Conservation (phyloP, 2,888 invertebrate genomes). For the Zaprionus bogoriensis region DNA sequence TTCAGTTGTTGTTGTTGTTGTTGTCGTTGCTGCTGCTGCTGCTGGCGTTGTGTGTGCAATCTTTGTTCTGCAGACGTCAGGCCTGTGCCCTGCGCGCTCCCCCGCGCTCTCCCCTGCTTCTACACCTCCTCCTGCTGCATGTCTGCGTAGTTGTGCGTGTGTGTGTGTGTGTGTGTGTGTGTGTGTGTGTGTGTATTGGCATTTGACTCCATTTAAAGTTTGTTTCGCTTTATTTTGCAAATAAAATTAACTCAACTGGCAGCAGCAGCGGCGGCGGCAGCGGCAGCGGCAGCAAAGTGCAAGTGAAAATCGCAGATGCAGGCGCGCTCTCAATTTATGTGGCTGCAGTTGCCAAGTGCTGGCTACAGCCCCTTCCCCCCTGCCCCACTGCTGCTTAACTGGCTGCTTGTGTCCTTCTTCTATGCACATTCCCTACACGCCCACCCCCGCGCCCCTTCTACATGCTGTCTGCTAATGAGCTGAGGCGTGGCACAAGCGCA, state of each 20-base stretch:
- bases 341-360: slow-evolving; percentile 65
- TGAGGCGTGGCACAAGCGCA: slow-evolving; percentile 45
- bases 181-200: slow-evolving; percentile 62
- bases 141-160: neutral
- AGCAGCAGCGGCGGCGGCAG: slow-evolving; percentile 7
- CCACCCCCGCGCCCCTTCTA: slow-evolving; percentile 9
- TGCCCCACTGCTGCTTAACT: neutral
- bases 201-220: slow-evolving; percentile 79
- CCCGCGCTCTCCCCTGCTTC: neutral
- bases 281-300: slow-evolving; percentile 54
- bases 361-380: slow-evolving; percentile 7
- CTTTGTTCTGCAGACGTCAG: slow-evolving; percentile 79
- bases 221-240: slow-evolving; percentile 78
- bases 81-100: slow-evolving; percentile 33
- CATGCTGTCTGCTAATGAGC: slow-evolving; percentile 65
- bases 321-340: slow-evolving; percentile 26
- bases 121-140: neutral
- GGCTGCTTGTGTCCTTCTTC: slow-evolving; percentile 4
- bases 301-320: slow-evolving; percentile 68
- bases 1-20: slow-evolving; percentile 40
- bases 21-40: slow-evolving; percentile 15
- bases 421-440: slow-evolving; percentile 7
- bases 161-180: slow-evolving; percentile 7
- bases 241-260: slow-evolving; percentile 75
- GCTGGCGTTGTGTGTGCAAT: slow-evolving; percentile 62